phyloP scores from a whole-genome alignment of 2,797 vertebrate genomes.

The Oryzias sinensis region DNA sequence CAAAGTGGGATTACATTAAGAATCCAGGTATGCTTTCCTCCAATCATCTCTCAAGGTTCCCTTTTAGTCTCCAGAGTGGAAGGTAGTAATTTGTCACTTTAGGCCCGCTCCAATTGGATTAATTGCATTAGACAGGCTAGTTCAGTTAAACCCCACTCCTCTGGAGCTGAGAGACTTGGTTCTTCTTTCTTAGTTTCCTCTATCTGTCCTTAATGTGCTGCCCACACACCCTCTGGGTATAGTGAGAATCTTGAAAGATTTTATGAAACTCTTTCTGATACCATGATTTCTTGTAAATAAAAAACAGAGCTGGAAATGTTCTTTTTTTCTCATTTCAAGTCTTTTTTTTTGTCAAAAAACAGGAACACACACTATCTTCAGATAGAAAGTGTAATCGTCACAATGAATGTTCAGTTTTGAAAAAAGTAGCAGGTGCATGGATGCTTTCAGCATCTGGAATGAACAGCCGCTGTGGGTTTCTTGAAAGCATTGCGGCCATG shows the following conservation, averaged over 20 bases:
- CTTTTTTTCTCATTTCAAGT: too few species aligned
- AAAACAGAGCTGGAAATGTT: constrained; percentile 9
- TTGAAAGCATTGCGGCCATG: constrained; percentile 48
- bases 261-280: constrained; percentile 19
- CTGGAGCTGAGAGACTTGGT: constrained; percentile 80
- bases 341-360: constrained; percentile 9
- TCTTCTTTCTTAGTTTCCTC: constrained; percentile 62
- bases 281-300: constrained; percentile 36
- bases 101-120: constrained; percentile 74
- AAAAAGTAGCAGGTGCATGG: constrained; percentile 10
- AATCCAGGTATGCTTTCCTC: constrained; percentile 61
- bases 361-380: constrained; percentile 7
- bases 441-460: constrained; percentile 1
- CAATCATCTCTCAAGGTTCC: constrained; percentile 70
- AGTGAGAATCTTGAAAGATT: constrained; percentile 56
- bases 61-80: constrained; percentile 80
- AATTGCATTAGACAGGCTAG: constrained; percentile 78
- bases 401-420: constrained; percentile 11
- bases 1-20: constrained; percentile 59
- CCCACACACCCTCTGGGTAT: constrained; percentile 54
- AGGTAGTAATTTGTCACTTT: constrained; percentile 94
- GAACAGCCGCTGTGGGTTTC: constrained; percentile 6
- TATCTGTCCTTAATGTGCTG: constrained; percentile 42
- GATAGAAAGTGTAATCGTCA: background rate
- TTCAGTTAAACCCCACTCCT: constrained; percentile 65